phyloP scores from a whole-genome alignment of 2,888 invertebrate genomes.

The Abrostola triplasia region DNA sequence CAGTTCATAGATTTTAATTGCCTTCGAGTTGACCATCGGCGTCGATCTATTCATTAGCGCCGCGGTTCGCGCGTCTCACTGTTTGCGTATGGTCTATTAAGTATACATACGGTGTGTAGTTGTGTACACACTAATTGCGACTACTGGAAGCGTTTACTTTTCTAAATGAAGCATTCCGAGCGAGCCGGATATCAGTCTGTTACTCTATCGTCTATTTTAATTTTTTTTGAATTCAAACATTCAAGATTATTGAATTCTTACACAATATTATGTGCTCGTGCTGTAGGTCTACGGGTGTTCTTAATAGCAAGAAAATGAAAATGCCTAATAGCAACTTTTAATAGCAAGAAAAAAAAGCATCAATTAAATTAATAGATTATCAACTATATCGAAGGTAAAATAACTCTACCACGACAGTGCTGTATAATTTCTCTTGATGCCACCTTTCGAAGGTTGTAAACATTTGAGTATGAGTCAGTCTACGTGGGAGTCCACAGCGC shows the following conservation, averaged over 20 bases:
- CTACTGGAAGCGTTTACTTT: constrained; percentile 2
- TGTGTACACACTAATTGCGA: neutral
- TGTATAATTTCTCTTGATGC: no score
- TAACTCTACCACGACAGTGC: no score
- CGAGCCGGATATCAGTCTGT: neutral
- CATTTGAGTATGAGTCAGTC: no score
- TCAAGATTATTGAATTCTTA: no score
- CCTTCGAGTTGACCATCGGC: constrained; percentile 13
- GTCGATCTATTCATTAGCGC: constrained; percentile 16
- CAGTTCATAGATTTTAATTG: constrained; percentile 39
- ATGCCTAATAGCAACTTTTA: no score
- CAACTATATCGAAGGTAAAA: no score
- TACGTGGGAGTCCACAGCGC: no score
- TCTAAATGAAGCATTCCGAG: neutral
- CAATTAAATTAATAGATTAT: no score
- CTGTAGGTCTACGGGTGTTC: neutral
- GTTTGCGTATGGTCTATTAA: constrained; percentile 1
- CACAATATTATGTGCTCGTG: neutral
- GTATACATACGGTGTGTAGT: no score
- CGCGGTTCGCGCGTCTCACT: neutral
- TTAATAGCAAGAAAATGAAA: no score
- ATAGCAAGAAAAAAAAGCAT: no score
- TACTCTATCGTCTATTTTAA: neutral
- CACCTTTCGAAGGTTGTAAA: neutral
- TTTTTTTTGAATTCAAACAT: neutral